Base-by-base conservation (phyloP, 2,113 vertebrate genomes). In the Thunnus thynnus region DNA sequence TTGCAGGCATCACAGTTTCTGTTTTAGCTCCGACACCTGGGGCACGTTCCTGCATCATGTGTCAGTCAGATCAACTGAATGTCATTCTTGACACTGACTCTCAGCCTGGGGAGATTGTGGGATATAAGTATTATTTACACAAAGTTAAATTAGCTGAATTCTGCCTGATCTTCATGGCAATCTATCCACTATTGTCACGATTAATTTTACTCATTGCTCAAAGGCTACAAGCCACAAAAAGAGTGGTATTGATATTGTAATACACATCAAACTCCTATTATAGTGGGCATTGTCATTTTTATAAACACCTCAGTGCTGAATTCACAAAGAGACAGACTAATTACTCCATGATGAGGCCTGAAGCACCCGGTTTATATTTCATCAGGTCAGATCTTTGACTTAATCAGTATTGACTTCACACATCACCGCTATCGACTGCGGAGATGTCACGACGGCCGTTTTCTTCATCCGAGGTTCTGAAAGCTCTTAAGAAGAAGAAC, bases 401-500 rank as follows among this genome's bases (percentile, higher is more conserved):
- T 79, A 46, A 89, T 91, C 84, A 74, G 46, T 69, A 78, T 85
- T 67, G 27, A 76, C 74, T 68, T 54, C n/a, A 76, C 7, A 2
- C 69, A 46, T 65, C 52, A 46, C 54, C 67, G 10, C 32, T 25
- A 3, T 78, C 66, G 61, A 51, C 82, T 57, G 71, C 47, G 70
- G 71, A 72, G 69, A 25, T 30, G 78, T 57, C 48, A 60, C 27
- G 9, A 54, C 65, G 13, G 83, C 67, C 52, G 56, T 80, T 84
- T 88, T 89, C 78, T 76, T 76, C 61, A 41, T 72, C 69, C 13
- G 7, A 36, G 62, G 57, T 44, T 41, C 72, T 83, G 47, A 87
- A 87, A 89, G 85, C 88, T 85, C 68, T 85, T 83, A 87, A 78
- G 81, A 82, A 41, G 27, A 30, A 75, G 70, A 88, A 86, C 83